Evolutionary conservation across 2,797 vertebrate genomes (phyloP).

Genomic region (Melanotaenia trifasciata): DNA sequence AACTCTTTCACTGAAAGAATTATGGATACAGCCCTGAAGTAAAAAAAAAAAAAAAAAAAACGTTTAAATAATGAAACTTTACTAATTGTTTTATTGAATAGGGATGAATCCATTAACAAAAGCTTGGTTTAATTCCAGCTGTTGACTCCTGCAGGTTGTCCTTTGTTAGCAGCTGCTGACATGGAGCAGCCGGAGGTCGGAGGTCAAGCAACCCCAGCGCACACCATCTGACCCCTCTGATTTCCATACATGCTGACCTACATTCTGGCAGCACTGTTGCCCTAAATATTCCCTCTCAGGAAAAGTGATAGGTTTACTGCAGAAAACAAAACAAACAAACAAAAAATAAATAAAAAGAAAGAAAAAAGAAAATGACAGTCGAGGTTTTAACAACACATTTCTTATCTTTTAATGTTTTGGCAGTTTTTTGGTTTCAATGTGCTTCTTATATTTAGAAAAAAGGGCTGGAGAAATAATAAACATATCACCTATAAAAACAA

Average conservation of each 20-base stretch:
- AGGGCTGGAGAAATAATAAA: no score
- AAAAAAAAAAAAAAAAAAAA: no score
- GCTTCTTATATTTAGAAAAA: no score
- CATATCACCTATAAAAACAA: no score
- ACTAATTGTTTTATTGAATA: slow-evolving; percentile 23
- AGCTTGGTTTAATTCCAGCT: slow-evolving; percentile 28
- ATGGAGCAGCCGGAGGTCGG: slow-evolving; percentile 60
- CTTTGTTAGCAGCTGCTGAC: slow-evolving; percentile 56
- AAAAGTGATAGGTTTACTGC: not conserved
- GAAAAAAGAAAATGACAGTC: not conserved
- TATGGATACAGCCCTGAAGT: not conserved
- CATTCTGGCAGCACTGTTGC: slow-evolving; percentile 18
- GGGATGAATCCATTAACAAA: not conserved
- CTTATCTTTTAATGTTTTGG: no score
- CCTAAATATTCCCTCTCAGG: not conserved
- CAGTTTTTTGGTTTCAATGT: no score
- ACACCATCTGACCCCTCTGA: slow-evolving; percentile 70
- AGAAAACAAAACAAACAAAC: not conserved
- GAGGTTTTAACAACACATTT: no score
- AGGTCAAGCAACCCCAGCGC: slow-evolving; percentile 73
- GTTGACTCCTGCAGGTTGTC: slow-evolving; percentile 35
- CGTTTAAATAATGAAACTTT: slow-evolving; percentile 29
- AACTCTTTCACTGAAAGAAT: no score
- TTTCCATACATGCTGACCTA: slow-evolving; percentile 65
- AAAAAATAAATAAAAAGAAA: no score